phyloP scores from a whole-genome alignment of 2,888 invertebrate genomes.

The Ceraclea dissimilis region DNA sequence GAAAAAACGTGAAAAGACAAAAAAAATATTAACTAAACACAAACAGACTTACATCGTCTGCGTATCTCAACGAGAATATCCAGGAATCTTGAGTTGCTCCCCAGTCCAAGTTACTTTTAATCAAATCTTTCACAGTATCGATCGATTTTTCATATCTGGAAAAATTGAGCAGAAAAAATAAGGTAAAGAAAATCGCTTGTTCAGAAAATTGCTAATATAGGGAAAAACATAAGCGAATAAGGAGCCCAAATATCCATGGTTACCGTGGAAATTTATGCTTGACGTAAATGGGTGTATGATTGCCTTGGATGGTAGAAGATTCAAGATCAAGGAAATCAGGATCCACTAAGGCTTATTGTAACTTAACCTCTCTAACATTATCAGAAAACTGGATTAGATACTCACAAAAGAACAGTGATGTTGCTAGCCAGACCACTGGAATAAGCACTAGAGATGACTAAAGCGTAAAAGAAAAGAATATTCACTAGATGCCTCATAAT shows the following conservation, averaged over 20 bases:
- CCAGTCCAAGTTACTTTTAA: background rate
- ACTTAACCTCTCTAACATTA: too few relatives aligned
- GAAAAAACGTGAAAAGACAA: background rate
- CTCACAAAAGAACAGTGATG: background rate
- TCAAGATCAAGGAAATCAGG: too few relatives aligned
- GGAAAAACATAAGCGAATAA: too few relatives aligned
- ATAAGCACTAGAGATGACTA: background rate
- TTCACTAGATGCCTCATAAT: background rate
- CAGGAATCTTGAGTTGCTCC: background rate
- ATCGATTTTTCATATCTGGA: background rate
- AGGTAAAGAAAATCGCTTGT: too few relatives aligned
- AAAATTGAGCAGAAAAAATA: too few relatives aligned
- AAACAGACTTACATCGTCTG: background rate
- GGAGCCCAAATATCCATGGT: too few relatives aligned
- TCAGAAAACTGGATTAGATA: background rate
- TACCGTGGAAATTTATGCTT: too few relatives aligned
- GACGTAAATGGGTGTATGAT: too few relatives aligned
- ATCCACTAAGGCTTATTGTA: too few relatives aligned
- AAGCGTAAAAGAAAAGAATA: background rate
- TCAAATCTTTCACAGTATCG: background rate
- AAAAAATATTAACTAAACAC: background rate
- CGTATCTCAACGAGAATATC: background rate
- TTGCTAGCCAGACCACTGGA: background rate
- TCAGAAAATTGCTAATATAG: too few relatives aligned
- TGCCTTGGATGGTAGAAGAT: too few relatives aligned